These are phyloP conservation scores for Apus apus DNA, from an alignment of 2,113 vertebrate species.

Conservation along the genomic window DNA sequence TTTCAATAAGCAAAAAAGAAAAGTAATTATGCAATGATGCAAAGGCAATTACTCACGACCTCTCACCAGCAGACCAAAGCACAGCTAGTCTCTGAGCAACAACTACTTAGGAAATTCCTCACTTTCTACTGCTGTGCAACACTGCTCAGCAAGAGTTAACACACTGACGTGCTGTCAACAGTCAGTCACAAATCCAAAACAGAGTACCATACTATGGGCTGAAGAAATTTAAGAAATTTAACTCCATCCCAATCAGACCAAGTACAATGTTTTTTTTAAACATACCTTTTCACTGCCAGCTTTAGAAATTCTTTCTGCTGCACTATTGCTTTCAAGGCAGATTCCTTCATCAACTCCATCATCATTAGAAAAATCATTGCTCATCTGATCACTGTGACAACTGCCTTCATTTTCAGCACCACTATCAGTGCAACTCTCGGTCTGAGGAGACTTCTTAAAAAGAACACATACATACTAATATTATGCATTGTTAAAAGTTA, in stretches of 20 bases:
- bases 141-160: not conserved
- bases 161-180: no score
- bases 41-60: not conserved
- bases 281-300: conserved; percentile 86
- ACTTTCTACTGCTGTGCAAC: not conserved
- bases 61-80: not conserved
- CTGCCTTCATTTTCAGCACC: conserved; percentile 99
- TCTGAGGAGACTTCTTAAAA: conserved; percentile 96
- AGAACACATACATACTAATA: conserved; percentile 39
- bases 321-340: conserved; percentile 90
- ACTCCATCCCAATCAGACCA: not conserved
- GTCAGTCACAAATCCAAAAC: not conserved
- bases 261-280: not conserved
- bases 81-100: not conserved
- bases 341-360: conserved; percentile 98
- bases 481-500: not conserved
- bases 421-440: conserved; percentile 98
- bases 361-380: conserved; percentile 97
- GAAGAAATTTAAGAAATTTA: not conserved
- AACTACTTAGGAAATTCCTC: not conserved
- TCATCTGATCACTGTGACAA: conserved; percentile 99
- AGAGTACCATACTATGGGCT: not conserved
- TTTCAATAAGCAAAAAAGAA: not conserved
- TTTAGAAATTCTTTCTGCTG: conserved; percentile 89
- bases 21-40: not conserved